Conservation (phyloP, 1,140 invertebrate species). For the Brachionus manjavacas region DNA sequence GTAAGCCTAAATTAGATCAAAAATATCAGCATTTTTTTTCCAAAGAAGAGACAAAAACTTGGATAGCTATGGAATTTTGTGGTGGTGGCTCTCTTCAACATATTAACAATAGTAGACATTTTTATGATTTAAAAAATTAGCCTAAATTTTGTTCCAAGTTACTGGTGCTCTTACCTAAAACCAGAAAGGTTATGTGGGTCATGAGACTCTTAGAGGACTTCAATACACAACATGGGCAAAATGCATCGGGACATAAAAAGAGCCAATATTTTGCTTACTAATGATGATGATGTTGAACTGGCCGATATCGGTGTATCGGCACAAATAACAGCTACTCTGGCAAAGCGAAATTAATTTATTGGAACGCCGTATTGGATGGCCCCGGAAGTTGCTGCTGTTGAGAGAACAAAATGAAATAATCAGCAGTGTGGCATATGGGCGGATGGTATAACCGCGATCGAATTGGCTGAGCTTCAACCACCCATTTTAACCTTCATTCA, state of each 20-base stretch:
- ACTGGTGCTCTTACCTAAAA: slow-evolving; percentile 87
- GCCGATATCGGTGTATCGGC: slow-evolving; percentile 97
- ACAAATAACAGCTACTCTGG: slow-evolving; percentile 97
- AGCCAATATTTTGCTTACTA: slow-evolving; percentile 93
- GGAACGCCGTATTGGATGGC: slow-evolving; percentile 96
- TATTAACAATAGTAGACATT: slow-evolving; percentile 76
- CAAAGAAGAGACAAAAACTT: slow-evolving; percentile 79
- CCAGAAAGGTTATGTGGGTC: slow-evolving; percentile 95
- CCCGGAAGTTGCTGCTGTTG: slow-evolving; percentile 90
- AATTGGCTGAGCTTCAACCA: slow-evolving; percentile 96
- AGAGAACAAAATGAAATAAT: slow-evolving; percentile 95
- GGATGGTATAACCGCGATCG: slow-evolving; percentile 95
- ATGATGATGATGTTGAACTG: slow-evolving; percentile 91
- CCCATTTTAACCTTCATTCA: slow-evolving; percentile 97
- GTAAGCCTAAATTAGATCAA: not conserved
- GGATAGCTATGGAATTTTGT: slow-evolving; percentile 99
- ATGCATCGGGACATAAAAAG: slow-evolving; percentile 87
- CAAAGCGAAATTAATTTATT: slow-evolving; percentile 98
- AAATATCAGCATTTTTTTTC: not conserved
- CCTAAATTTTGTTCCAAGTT: slow-evolving; percentile 61
- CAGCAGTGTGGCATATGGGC: slow-evolving; percentile 99
- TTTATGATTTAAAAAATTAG: not conserved
- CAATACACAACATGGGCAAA: slow-evolving; percentile 92
- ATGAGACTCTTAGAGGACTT: slow-evolving; percentile 90
- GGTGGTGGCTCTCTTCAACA: slow-evolving; percentile 94